A percentile compares a stretch with the other conserved stretches of the same genome.
Evolutionary conservation across 2,888 invertebrate species (phyloP).

Genomic region (Synanthedon andrenaeformis): DNA sequence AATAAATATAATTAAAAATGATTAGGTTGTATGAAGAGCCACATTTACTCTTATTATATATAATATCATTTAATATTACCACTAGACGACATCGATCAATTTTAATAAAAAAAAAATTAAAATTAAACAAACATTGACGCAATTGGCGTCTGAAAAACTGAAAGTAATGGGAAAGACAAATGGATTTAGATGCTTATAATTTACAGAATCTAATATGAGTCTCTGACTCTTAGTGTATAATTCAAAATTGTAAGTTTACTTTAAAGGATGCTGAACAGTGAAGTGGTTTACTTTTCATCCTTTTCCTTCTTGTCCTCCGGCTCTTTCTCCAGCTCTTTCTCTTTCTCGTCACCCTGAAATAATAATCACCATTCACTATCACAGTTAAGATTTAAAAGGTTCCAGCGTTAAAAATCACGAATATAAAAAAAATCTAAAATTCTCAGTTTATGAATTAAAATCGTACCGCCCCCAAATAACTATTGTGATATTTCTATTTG

Average conservation of each 20-base stretch:
- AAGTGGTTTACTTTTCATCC: constrained; percentile 31
- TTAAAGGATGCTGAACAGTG: not conserved
- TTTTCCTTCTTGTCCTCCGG: constrained; percentile 80
- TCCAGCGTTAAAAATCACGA: too few species aligned
- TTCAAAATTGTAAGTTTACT: constrained; percentile 23
- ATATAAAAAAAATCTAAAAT: too few species aligned
- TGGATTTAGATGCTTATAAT: constrained; percentile 62
- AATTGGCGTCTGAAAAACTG: constrained; percentile 25
- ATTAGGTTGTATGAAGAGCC: too few species aligned
- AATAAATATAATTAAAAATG: too few species aligned
- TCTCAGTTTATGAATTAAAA: too few species aligned
- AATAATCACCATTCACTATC: constrained; percentile 1
- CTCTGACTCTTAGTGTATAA: constrained; percentile 44
- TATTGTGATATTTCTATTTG: not conserved
- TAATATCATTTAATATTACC: constrained; percentile 3
- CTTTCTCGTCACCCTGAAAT: constrained; percentile 82
- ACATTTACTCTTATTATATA: too few species aligned
- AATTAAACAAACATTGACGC: constrained; percentile 24
- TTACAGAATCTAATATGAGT: constrained; percentile 52
- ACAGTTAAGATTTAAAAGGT: too few species aligned
- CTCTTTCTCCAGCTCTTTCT: constrained; percentile 73
- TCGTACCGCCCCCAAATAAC: too few species aligned
- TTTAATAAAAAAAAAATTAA: constrained; percentile 19
- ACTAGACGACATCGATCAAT: constrained; percentile 30
- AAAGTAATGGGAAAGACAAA: constrained; percentile 63